Base-by-base conservation (phyloP, 2,797 vertebrate species). In the Labroides dimidiatus region DNA sequence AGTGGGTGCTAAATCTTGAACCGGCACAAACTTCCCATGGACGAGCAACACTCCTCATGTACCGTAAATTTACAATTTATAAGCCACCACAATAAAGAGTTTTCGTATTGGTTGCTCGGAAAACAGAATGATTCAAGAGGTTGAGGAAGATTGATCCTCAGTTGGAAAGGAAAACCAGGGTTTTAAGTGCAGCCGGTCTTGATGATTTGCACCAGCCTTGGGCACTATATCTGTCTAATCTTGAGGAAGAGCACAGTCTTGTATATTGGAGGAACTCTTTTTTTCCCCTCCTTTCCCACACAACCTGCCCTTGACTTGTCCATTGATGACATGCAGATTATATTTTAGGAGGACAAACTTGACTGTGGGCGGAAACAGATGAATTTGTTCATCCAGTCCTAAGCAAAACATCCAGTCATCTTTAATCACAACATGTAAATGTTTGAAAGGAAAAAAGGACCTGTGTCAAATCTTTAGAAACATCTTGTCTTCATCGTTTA, bases 51-150 rank as follows among this genome's bases (percentile, higher is more conserved):
- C 56, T 73, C 64, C 64, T 75, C 45, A 61, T 74, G 55, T 48
- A 3, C 60, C 68, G 65, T 79, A 72, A 74, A 75, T 80, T 64
- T 75, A 65, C 69, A 72, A 66, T 81, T 71, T 77, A 75, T 79
- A 61, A 69, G 60, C 52, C 62, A 33, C 55, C 37, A 63, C 60
- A 63, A 82, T 71, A 59, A 75, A 66, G 66, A 71, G 63, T 36
- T 66, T 23, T 59, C 45, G 59, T 72, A 73, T 69, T 49, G 69
- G 51, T 60, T 70, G 74, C 58, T 39, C 53, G 57, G 70, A 53
- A 64, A 77, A 65, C n/a, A 3, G 47, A 69, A 55, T 71, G 79
- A 80, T 69, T 85, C 58, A 77, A 55, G 45, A 19, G 23, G 47
- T 10, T 17, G 52, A 65, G 52, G 53, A 17, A 71, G 71, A 77